Evolutionary conservation across 1,140 invertebrate genomes (phyloP).

Genomic region (Drosophila pseudoananassae): DNA sequence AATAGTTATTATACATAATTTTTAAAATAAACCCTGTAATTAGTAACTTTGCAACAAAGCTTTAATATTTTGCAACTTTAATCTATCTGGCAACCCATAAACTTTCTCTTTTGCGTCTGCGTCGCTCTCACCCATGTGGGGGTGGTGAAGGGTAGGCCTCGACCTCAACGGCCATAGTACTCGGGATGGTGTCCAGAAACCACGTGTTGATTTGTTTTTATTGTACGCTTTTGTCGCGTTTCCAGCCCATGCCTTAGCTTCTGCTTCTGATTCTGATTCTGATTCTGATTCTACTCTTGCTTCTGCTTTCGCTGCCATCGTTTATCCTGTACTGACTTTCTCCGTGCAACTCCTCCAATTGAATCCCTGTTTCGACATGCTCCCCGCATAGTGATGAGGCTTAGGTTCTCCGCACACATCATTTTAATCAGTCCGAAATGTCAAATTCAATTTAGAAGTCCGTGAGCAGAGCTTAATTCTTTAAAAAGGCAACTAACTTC

Average conservation of each 20-base stretch:
- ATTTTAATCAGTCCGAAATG: background rate
- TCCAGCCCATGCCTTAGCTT: conserved; percentile 3
- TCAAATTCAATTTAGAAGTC: background rate
- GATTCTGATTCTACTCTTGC: conserved; percentile 12
- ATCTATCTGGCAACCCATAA: background rate
- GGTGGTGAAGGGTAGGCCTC: background rate
- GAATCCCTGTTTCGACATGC: conserved; percentile 58
- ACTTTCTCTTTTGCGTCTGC: background rate
- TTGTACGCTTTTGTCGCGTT: conserved; percentile 74
- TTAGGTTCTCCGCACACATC: background rate
- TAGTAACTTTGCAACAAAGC: background rate
- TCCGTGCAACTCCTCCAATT: conserved; percentile 59
- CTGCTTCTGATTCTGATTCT: conserved; percentile 7
- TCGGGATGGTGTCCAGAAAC: conserved; percentile 63
- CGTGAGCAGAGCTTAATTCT: background rate
- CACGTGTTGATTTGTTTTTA: conserved; percentile 84
- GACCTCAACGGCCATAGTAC: conserved; percentile 32
- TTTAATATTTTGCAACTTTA: background rate
- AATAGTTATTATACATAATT: background rate
- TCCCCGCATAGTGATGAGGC: conserved; percentile 39
- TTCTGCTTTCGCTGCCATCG: conserved; percentile 1
- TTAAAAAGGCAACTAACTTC: background rate
- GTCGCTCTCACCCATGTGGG: background rate
- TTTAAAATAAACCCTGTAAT: background rate
- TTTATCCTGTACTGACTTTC: conserved; percentile 15